Evolutionary conservation across 2,888 invertebrate genomes (phyloP), one percentile per base, ranked within the genome.

Genomic region (Himalopsyche japonica): DNA sequence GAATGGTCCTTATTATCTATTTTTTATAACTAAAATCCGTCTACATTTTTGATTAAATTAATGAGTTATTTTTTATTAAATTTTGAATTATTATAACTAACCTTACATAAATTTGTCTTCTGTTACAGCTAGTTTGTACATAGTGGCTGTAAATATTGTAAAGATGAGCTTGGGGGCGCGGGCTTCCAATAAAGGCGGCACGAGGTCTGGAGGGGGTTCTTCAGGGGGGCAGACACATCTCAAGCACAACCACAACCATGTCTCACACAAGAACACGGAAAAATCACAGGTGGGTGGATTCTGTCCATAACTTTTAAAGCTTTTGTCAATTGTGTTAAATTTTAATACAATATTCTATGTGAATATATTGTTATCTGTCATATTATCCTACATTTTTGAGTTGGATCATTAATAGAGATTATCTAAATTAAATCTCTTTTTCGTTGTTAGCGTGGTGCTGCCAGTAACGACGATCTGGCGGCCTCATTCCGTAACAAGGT

Each of bases 91-190:
- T 43, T 15, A 15, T 43, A 43, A 43, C 43, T 4, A 2, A 1
- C 15, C 15, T 70, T 15, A 20, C 6, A 18, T 37, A 12, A 43
- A 34, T 83, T 77, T 76, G 15, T 87, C 88, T 88, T 88, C 88
- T 89, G 91, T 93, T 93, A 91, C 93, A 93, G 90, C 94, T 94
- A 92, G 92, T 93, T 93, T 95, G 95, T 95, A 95, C 93, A 95
- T 95, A 95, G 94, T 93, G 93, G 93, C 93, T 95, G 95, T 95
- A 95, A 93, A 95, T 95, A 95, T 93, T 94, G 93, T 94, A 94
- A 94, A 93, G 91, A 95, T 94, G 94, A 94, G 94, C 93, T 93
- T 94, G 93, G 93, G 93, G 90, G 93, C 93, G 92, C 94, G 94
- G 91, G 93, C 94, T 94, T 93, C 94, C 93, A 93, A 90, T 86